Base-by-base conservation (phyloP, 30 jellyfish, hydroid and myxozoan genomes). In the Aurelia aurita region DNA sequence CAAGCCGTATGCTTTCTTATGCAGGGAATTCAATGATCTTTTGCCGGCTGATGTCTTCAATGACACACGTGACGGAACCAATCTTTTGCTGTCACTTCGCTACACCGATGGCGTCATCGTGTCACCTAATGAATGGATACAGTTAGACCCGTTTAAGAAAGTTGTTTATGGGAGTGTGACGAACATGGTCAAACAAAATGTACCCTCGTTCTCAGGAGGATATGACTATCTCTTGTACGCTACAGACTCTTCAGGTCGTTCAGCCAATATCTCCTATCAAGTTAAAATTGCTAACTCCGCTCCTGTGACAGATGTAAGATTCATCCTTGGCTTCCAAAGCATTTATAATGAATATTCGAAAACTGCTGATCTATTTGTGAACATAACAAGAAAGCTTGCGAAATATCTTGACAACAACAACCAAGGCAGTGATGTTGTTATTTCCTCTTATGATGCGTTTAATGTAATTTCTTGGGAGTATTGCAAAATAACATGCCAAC, bases 211-310 rank as follows among this genome's bases (percentile, higher is more conserved):
- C 21, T 18, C 35, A 8, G 75, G 72, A 8, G 75, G 72, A 66
- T 89, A 81, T 70, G 26, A 32, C 11, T 89, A 89, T 76, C 44
- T 80, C 53, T 39, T 92, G 20, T 82, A 49, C 35, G 98, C 98
- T 18, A 80, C 92, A 31, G 98, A 92, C 69, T 83, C 93, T 20
- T 92, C 98, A 5, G 94, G 87, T 26, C 88, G 98, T 22, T 26
- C 97, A 0, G 97, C 97, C 15, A 92, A 86, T 63, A 49, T 92
- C 21, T 34, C 98, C 23, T 87, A 74, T 61, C 61, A 28, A 35
- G 84, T 92, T 27, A 72, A 51, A 19, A 73, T 87, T 35, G 85
- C 82, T 18, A 53, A 82, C 45, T 32, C 91, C 19, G 55, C 75
- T 7, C 82, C 73, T 0, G 51, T 27, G 12, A 70, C 69, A 16